Percentiles rank a stretch among this genome's conserved stretches.
Conservation (phyloP, 2,113 vertebrate genomes). For the Furnarius figulus region DNA sequence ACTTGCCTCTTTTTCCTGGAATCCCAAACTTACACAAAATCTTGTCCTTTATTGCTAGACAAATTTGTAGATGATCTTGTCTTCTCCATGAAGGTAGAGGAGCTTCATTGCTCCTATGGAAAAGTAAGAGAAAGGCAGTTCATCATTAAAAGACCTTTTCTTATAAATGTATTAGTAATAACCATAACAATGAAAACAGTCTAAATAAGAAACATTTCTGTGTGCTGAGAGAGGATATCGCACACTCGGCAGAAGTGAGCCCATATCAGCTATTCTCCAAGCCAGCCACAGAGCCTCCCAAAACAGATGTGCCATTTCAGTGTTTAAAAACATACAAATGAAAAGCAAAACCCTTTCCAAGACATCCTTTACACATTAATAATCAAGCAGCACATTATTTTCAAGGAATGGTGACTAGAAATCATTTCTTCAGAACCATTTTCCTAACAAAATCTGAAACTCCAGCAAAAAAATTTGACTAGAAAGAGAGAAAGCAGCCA, state of each 20-base stretch:
- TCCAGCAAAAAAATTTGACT: neutral
- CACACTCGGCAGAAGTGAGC: neutral
- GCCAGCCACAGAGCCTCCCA: neutral
- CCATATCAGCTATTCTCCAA: neutral
- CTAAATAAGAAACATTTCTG: neutral
- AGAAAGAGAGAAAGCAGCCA: neutral
- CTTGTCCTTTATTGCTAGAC: neutral
- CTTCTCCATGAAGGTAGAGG: neutral
- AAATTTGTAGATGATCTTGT: neutral
- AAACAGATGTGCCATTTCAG: neutral
- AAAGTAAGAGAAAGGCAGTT: neutral
- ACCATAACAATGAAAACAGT: neutral
- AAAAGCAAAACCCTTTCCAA: neutral
- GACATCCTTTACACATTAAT: neutral
- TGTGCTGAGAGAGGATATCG: neutral
- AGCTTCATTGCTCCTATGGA: neutral
- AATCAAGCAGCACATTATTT: neutral
- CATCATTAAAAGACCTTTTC: neutral
- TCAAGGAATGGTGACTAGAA: neutral
- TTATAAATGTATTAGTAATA: neutral
- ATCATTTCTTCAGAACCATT: neutral
- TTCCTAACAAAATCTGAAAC: neutral
- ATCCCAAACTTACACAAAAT: neutral
- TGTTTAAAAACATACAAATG: neutral
- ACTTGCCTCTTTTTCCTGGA: neutral